Evolutionary conservation across 1,140 invertebrate species (phyloP), one percentile per base, ranked within the genome.

Genomic region (Piezodorus guildinii): DNA sequence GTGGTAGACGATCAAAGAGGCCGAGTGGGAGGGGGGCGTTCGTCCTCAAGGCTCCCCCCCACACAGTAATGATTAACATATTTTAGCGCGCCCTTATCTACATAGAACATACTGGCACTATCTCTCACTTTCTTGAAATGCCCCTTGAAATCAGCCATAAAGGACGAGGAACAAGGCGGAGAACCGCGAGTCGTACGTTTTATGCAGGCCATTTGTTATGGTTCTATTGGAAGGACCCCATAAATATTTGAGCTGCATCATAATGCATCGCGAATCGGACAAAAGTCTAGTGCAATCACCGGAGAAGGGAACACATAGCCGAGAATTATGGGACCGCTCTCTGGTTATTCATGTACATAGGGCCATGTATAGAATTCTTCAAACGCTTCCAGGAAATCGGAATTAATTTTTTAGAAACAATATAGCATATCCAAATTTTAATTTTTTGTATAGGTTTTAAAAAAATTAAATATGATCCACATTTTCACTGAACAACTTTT

Each of bases 211-310:
- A 56, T 56, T 56, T n/a, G 52, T 56, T 56, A 56, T 56, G 52
- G 52, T 56, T 56, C 52, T 56, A 56, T 56, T 56, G 4, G 52
- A 56, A 56, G 52, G 52, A 56, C 52, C 52, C 52, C 52, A 56
- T 56, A 56, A 56, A 56, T 56, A 56, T 56, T 56, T 56, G 52
- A 56, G 52, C 52, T 25, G 52, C 52, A 56, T 56, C 52, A 25
- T 25, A 56, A 56, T 56, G 52, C 52, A 56, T 56, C 19, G 52
- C 6, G 52, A 25, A 56, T 23, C 23, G 52, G 17, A 56, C 52
- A 25, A 56, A 56, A 56, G 52, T 56, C 52, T 19, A 56, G 23
- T 39, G 34, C 34, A 39, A 39, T 39, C 34, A 39, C 12, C 12
- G 46, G 10, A 6, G 5, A 4, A n/a, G 23, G 17, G 52, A 23